Evolutionary conservation across 2,888 invertebrate genomes (phyloP).

Genomic region (Cantharis rustica): DNA sequence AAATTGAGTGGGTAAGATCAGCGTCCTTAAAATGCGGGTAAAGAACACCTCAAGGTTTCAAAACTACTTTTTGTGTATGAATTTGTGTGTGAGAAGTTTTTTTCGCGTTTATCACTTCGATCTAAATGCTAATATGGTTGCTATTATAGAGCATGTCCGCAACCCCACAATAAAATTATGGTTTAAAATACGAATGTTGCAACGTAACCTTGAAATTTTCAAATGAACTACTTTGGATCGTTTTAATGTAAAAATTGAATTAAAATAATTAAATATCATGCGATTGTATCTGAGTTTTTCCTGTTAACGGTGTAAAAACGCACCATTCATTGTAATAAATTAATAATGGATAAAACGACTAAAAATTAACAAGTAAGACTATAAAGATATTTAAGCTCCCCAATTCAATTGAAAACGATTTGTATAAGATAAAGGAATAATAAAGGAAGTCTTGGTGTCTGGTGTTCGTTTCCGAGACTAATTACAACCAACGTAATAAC

Average conservation of each 20-base stretch:
- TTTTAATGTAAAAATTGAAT: neutral
- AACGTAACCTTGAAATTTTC: neutral
- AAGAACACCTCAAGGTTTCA: constrained; percentile 25
- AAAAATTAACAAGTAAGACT: constrained; percentile 2
- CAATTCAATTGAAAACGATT: constrained; percentile 19
- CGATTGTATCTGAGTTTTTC: neutral
- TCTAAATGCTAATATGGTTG: neutral
- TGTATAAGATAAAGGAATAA: constrained; percentile 35
- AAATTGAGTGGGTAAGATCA: constrained; percentile 21
- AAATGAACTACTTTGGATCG: neutral
- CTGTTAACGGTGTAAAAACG: neutral
- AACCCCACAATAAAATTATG: neutral
- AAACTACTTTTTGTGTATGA: constrained; percentile 18
- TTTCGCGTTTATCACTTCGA: neutral
- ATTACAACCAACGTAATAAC: constrained; percentile 36
- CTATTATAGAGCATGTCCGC: constrained; percentile 9
- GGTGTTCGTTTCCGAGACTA: constrained; percentile 41
- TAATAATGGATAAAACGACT: neutral
- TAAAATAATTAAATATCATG: neutral
- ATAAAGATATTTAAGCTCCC: neutral
- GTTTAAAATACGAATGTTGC: neutral
- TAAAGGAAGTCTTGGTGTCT: constrained; percentile 43
- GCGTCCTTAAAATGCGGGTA: constrained; percentile 18
- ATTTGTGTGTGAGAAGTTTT: constrained; percentile 19
- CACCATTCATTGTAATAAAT: neutral